Evolutionary conservation across 2,113 vertebrate genomes (phyloP).

Genomic region (Taurulus bubalis): DNA sequence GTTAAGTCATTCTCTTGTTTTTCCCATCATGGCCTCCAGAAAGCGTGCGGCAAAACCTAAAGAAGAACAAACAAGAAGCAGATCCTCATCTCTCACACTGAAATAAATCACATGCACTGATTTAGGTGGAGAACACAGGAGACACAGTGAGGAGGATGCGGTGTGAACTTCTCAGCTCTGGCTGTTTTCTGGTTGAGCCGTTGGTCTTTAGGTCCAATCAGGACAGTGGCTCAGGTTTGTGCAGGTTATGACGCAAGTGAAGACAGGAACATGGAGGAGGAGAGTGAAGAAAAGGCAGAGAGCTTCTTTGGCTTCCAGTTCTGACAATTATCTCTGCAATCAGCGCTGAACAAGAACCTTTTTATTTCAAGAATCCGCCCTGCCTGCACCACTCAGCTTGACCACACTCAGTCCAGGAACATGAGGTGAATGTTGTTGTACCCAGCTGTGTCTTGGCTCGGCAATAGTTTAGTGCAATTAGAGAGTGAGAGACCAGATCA

Average conservation of each 20-base stretch:
- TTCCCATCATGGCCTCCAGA: slow-evolving; percentile 57
- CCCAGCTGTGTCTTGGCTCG: slow-evolving; percentile 64
- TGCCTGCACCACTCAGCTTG: slow-evolving; percentile 47
- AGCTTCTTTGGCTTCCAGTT: slow-evolving; percentile 36
- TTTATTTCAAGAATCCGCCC: slow-evolving; percentile 43
- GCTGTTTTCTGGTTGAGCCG: slow-evolving; percentile 28
- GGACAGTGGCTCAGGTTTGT: slow-evolving; percentile 12
- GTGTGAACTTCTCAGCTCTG: slow-evolving; percentile 22
- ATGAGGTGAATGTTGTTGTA: slow-evolving; percentile 57
- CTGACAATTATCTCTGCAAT: slow-evolving; percentile 61
- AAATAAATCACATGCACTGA: slow-evolving; percentile 53
- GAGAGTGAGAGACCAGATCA: slow-evolving; percentile 60
- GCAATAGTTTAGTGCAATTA: slow-evolving; percentile 53
- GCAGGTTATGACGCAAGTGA: slow-evolving; percentile 44
- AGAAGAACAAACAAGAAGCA: slow-evolving; percentile 65
- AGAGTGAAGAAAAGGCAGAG: not conserved
- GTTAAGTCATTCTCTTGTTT: slow-evolving; percentile 28
- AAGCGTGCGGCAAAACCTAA: slow-evolving; percentile 44
- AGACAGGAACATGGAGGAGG: not conserved
- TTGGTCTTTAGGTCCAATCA: slow-evolving; percentile 29
- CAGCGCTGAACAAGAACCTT: slow-evolving; percentile 62
- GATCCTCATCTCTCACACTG: slow-evolving; percentile 60
- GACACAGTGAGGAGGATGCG: slow-evolving; percentile 21
- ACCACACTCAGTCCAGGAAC: slow-evolving; percentile 25
- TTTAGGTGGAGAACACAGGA: slow-evolving; percentile 34